phyloP scores from a whole-genome alignment of 2,888 invertebrate genomes.

The Ochlodes sylvanus region DNA sequence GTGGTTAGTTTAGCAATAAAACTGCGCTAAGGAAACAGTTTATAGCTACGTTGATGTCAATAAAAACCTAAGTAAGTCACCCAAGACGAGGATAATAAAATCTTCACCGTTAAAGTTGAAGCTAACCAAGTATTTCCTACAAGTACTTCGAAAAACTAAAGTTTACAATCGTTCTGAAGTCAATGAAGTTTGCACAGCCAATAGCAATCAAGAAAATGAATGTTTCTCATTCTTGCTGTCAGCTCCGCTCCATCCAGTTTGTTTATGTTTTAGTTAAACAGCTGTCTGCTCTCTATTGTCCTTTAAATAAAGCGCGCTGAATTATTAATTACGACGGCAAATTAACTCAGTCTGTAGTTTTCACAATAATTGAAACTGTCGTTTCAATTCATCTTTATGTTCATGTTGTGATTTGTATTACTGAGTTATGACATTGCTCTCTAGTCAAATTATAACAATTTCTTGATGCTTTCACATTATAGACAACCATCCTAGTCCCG shows the following conservation, averaged over 20 bases:
- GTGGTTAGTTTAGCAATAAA: no score
- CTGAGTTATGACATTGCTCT: no score
- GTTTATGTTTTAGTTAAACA: slow-evolving; percentile 24
- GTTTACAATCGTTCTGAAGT: not conserved
- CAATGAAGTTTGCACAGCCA: slow-evolving; percentile 1
- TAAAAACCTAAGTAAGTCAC: no score
- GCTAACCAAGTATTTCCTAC: no score
- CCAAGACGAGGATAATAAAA: not conserved
- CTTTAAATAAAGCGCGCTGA: slow-evolving; percentile 23
- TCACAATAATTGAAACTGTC: not conserved
- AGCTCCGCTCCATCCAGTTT: slow-evolving; percentile 9
- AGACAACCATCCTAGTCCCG: no score
- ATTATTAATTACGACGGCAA: slow-evolving; percentile 24
- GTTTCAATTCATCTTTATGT: no score
- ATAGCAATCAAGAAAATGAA: slow-evolving; percentile 19
- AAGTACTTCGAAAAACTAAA: not conserved
- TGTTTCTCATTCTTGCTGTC: slow-evolving; percentile 11
- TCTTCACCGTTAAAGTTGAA: not conserved
- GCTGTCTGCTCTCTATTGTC: slow-evolving; percentile 14
- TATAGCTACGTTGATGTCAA: no score
- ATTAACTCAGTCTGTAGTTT: slow-evolving; percentile 5
- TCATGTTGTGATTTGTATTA: no score
- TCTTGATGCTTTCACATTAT: no score
- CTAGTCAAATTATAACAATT: no score
- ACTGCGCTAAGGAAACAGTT: no score